Evolutionary conservation across 23 tunicate species (phyloP), one percentile per base, ranked within the genome.

Genomic region (Clavelina lepadiformis): DNA sequence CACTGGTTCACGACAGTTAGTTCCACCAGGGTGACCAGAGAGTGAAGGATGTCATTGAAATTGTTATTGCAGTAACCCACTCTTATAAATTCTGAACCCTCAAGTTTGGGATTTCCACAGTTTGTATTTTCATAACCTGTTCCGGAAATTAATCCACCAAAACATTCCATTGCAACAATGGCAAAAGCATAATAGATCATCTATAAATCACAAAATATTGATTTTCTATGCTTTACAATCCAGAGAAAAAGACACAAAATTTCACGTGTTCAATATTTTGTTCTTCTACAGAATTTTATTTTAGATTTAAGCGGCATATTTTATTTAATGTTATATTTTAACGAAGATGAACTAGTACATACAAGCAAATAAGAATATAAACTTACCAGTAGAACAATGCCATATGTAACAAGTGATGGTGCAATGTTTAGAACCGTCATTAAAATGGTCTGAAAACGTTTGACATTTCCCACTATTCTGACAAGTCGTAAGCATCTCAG

Each of bases 1-100:
- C 98, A 93, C 61, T 93, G 98, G 62, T 93, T 93, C 60, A 93
- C 98, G 25, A 93, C 98, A 28, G 89, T 93, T 22, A 93, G 56
- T 38, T 81, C 87, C 32, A 93, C 71, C 11, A 85, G 71, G 0
- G 91, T 85, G 26, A 93, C 94, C 28, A 93, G 74, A 3, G 98
- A 88, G 54, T 68, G 77, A 3, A 93, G 56, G 26, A 93, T 52
- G 41, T 93, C 87, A 61, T 93, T 93, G 78, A 93, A 93, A 57
- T 93, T 93, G 56, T 88, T 93, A 32, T 67, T 68, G 82, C 98
- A 93, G 47, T 93, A 93, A 18, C 86, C 93, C 66, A 75, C 76
- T 46, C 86, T 46, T n/a, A 52, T 67, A 69, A 93, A 93, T 54
- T 93, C 98, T 7, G 88, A 73, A 15, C 56, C 83, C 7, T 38